phyloP scores from a whole-genome alignment of 1,140 invertebrate species.

The Coptotermes formosanus region DNA sequence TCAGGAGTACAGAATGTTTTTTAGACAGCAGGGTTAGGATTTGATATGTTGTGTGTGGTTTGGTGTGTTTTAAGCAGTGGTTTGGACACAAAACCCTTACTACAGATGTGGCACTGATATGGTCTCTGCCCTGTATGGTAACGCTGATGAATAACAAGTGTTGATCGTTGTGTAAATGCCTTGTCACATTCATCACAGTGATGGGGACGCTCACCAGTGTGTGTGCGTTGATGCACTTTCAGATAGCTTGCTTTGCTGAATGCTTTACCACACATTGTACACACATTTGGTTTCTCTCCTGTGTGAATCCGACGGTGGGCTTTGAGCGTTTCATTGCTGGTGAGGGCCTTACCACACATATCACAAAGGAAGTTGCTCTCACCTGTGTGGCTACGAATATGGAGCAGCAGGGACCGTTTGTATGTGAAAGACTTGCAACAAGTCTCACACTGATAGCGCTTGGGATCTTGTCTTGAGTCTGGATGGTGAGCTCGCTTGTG shows the following conservation, averaged over 20 bases:
- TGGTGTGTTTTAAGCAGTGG: constrained; percentile 39
- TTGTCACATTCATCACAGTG: constrained; percentile 39
- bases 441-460: constrained; percentile 69
- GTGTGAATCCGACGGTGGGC: constrained; percentile 60
- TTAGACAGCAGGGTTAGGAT: not conserved
- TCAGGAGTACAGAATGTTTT: not conserved
- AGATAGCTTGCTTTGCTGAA: constrained; percentile 64
- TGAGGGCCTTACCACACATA: constrained; percentile 60
- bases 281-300: constrained; percentile 52
- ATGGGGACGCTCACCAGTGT: constrained; percentile 67
- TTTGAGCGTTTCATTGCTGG: constrained; percentile 50
- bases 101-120: constrained; percentile 35
- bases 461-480: constrained; percentile 49
- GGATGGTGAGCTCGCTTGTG: constrained; percentile 57
- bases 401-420: constrained; percentile 49
- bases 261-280: constrained; percentile 53
- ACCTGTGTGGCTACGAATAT: constrained; percentile 61
- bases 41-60: constrained; percentile 36
- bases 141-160: constrained; percentile 36
- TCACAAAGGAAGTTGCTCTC: constrained; percentile 63
- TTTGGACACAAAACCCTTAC: constrained; percentile 49
- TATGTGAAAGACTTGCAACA: constrained; percentile 67
- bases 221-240: constrained; percentile 61
- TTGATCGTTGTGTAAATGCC: constrained; percentile 36
- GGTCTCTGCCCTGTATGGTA: constrained; percentile 44